Evolutionary conservation across 2,888 invertebrate species (phyloP).

Genomic region (Pachydiplax longipennis): DNA sequence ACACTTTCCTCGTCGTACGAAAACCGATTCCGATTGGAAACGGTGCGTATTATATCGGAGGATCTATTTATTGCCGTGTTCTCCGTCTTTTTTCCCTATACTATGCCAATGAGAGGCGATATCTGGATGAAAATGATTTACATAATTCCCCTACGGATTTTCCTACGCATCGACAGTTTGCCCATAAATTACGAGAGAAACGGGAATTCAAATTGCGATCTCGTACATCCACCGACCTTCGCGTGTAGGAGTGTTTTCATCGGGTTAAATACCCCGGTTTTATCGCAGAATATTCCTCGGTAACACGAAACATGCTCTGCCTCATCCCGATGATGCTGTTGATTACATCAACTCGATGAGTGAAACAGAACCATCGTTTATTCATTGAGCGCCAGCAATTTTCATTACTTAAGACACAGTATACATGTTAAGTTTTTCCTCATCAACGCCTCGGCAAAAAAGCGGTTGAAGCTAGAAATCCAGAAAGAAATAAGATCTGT

Average conservation of each 20-base stretch:
- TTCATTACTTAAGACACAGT: no score
- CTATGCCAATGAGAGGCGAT: background rate
- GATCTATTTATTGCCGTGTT: background rate
- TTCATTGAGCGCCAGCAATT: no score
- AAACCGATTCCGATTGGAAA: constrained; percentile 14
- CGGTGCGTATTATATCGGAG: background rate
- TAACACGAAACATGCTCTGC: no score
- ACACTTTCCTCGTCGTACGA: constrained; percentile 2
- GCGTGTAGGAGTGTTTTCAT: background rate
- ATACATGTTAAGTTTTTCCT: no score
- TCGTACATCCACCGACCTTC: background rate
- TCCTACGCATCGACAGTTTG: background rate
- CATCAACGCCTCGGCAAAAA: no score
- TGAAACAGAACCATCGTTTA: no score
- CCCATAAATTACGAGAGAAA: background rate
- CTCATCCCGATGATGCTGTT: no score
- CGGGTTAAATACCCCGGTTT: background rate
- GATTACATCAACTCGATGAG: no score
- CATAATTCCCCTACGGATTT: background rate
- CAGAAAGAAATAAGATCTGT: no score
- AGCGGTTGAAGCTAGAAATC: no score
- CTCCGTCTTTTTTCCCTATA: background rate
- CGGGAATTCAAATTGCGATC: background rate
- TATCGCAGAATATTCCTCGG: background rate
- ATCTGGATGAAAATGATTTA: background rate